phyloP scores from a whole-genome alignment of 1,140 invertebrate genomes.

The Drosophila gunungcola region DNA sequence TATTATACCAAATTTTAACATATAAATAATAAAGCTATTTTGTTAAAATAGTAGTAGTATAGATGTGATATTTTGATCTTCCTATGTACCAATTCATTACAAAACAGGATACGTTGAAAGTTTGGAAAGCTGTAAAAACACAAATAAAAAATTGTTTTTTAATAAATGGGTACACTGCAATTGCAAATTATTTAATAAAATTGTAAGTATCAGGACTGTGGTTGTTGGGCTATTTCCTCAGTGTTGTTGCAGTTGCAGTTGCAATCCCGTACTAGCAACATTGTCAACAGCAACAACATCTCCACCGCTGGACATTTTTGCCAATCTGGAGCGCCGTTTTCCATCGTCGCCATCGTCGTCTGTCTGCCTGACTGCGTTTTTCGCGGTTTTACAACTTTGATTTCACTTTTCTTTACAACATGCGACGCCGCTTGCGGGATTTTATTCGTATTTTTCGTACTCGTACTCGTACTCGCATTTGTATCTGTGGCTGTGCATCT shows the following conservation, averaged over 20 bases:
- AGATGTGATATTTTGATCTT: no score
- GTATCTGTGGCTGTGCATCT: slow-evolving; percentile 46
- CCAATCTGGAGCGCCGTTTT: slow-evolving; percentile 74
- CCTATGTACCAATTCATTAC: no score
- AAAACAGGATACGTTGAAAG: no score
- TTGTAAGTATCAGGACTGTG: neutral
- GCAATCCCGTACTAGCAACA: slow-evolving; percentile 37
- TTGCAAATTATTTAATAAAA: neutral
- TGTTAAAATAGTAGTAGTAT: no score
- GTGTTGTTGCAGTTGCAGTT: slow-evolving; percentile 20
- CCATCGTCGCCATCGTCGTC: slow-evolving; percentile 54
- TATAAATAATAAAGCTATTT: no score
- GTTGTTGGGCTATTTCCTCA: neutral
- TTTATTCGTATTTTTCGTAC: slow-evolving; percentile 27
- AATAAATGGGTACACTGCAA: no score
- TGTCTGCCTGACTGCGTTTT: slow-evolving; percentile 81
- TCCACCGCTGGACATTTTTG: slow-evolving; percentile 70
- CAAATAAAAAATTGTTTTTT: no score
- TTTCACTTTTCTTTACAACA: slow-evolving; percentile 83
- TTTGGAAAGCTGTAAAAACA: no score
- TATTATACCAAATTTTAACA: no score
- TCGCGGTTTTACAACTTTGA: slow-evolving; percentile 84
- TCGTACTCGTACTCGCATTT: slow-evolving; percentile 25
- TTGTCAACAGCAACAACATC: slow-evolving; percentile 69
- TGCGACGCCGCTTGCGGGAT: slow-evolving; percentile 57